Evolutionary conservation across 2,888 invertebrate species (phyloP), one percentile per base, ranked within the genome.

Genomic region (Melanchra persicariae): DNA sequence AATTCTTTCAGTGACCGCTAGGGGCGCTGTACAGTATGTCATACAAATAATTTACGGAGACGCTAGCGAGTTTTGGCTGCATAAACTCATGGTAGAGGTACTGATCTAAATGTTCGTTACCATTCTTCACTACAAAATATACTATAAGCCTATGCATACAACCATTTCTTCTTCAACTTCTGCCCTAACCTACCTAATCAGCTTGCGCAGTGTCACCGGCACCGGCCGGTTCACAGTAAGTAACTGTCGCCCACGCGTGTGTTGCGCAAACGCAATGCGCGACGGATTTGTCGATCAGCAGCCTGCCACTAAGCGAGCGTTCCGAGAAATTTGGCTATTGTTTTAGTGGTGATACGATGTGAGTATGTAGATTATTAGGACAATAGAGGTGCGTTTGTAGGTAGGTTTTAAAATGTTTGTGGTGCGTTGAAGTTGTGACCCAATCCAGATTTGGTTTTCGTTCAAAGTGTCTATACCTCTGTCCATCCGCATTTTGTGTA

Each of bases 201-300:
- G 58, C 63, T 57, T 65, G 70, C 59, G 45, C 22, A 67, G 61
- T 68, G 66, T 58, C 70, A 63, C 68, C 55, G 55, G 55, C 54
- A 40, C 71, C 73, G 81, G 81, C 64, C 75, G 72, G 77, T 74
- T 76, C 71, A 52, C 72, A 70, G 80, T 82, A 81, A 79, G 84
- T 77, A 79, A 74, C 74, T 64, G 83, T 65, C 79, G 74, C 87
- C 87, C 81, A 86, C 86, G 83, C 86, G 37, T 74, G 57, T 49
- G 77, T 69, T 79, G 77, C 79, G 85, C 82, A 85, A 84, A 78
- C 79, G 52, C n/a, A 83, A 74, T 61, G 65, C 82, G 83, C 82
- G 66, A 66, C 84, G 83, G 86, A 79, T 87, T 85, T 84, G 87
- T 87, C 85, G 81, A 88, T 89, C 88, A 87, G 85, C 89, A 86